These are phyloP conservation scores for Emys orbicularis DNA, from an alignment of 2,797 vertebrate species.

Conservation along the genomic window DNA sequence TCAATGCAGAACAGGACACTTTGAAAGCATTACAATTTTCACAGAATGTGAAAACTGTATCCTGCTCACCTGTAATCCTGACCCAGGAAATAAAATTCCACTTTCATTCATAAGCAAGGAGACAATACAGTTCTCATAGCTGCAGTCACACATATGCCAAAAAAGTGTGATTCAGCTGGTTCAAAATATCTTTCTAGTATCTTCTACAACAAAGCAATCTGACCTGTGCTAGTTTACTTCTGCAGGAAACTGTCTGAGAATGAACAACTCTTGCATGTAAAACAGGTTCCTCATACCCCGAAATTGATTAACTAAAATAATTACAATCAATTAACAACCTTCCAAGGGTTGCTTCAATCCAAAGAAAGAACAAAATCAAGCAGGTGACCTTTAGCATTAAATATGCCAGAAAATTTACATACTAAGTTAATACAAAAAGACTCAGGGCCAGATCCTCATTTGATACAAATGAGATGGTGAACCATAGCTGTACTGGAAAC, in stretches of 20 bases:
- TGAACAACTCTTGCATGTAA: constrained; percentile 57
- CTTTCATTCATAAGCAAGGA: not conserved
- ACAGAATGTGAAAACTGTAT: not conserved
- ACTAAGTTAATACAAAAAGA: not conserved
- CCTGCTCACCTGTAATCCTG: not conserved
- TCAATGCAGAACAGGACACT: not conserved
- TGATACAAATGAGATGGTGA: constrained; percentile 12
- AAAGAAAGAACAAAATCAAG: constrained; percentile 64
- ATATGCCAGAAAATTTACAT: constrained; percentile 54
- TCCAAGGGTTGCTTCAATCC: constrained; percentile 45
- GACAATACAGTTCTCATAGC: not conserved
- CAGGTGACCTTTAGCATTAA: constrained; percentile 64
- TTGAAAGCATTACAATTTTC: not conserved
- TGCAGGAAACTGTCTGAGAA: constrained; percentile 34
- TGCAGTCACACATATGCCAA: not conserved
- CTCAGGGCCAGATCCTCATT: not conserved
- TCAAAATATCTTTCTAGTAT: not conserved
- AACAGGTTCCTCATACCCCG: constrained; percentile 36
- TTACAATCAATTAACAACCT: constrained; percentile 71
- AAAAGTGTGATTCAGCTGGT: not conserved
- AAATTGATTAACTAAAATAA: constrained; percentile 67
- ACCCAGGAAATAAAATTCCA: not conserved
- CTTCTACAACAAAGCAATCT: constrained; percentile 25
- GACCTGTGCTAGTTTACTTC: constrained; percentile 1
- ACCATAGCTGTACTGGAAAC: not conserved